phyloP scores from a whole-genome alignment of 1,140 invertebrate genomes.

The Lucilia sericata region DNA sequence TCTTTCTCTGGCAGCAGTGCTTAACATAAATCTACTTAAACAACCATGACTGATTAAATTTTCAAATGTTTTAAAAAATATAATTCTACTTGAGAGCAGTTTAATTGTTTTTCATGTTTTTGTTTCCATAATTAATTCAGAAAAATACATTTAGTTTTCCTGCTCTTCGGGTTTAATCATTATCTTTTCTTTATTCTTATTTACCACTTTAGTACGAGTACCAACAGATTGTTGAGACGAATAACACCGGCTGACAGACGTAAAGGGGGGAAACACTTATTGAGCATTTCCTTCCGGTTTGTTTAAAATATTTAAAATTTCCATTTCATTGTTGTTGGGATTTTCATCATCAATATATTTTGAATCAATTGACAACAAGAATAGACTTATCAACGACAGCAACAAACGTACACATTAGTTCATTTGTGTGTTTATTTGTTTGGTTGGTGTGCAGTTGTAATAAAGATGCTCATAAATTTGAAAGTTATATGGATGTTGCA shows the following conservation, averaged over 20 bases:
- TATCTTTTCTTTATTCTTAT: background rate
- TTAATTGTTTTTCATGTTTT: background rate
- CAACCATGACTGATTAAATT: slow-evolving; percentile 35
- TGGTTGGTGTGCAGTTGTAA: background rate
- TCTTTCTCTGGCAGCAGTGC: background rate
- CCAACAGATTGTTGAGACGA: background rate
- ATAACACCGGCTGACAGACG: background rate
- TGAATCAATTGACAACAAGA: slow-evolving; percentile 21
- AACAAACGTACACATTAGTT: background rate
- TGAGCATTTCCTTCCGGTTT: slow-evolving; percentile 37
- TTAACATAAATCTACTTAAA: slow-evolving; percentile 32
- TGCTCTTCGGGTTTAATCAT: background rate
- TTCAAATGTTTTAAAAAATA: slow-evolving; percentile 3
- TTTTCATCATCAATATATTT: slow-evolving; percentile 11
- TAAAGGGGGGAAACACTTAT: slow-evolving; percentile 34
- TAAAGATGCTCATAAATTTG: slow-evolving; percentile 12
- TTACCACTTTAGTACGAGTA: background rate
- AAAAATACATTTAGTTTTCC: background rate
- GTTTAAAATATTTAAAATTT: background rate
- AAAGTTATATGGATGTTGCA: background rate
- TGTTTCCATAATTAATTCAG: background rate
- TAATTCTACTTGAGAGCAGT: background rate
- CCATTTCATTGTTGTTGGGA: background rate
- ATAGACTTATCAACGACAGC: background rate
- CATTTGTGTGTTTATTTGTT: background rate